Conservation (phyloP, 2,797 vertebrate species). For the Martes flavigula region DNA sequence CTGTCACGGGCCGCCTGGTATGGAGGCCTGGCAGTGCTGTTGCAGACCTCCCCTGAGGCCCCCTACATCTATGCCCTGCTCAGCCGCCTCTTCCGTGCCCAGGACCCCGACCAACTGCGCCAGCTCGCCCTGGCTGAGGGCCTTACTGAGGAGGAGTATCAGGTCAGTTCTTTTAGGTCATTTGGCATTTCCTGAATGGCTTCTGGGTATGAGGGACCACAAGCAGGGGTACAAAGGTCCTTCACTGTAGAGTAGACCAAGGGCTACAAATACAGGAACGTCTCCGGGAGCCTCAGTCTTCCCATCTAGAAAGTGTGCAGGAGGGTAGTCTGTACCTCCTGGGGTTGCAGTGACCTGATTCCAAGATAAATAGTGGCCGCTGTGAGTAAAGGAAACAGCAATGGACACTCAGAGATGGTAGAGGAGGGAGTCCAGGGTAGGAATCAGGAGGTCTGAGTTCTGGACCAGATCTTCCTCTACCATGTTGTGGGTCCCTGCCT, state of each 20-base stretch:
- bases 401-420: not conserved
- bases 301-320: not conserved
- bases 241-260: not conserved
- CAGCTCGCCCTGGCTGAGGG: constrained; percentile 86
- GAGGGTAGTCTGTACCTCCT: not conserved
- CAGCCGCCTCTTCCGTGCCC: constrained; percentile 90
- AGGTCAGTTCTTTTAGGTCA: constrained; percentile 84
- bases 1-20: constrained; percentile 93
- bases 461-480: not conserved
- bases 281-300: not conserved
- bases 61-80: constrained; percentile 91
- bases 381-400: not conserved
- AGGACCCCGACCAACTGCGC: constrained; percentile 87
- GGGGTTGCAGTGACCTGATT: not conserved
- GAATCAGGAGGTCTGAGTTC: not conserved
- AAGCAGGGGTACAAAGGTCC: not conserved
- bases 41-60: constrained; percentile 94
- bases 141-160: constrained; percentile 91
- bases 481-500: not conserved
- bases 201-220: not conserved
- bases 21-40: constrained; percentile 91
- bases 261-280: not conserved
- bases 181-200: not conserved
- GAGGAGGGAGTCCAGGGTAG: not conserved
- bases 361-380: not conserved